These are phyloP conservation scores for Takifugu rubripes DNA, from an alignment of 2,797 vertebrate genomes.

Conservation along the genomic window DNA sequence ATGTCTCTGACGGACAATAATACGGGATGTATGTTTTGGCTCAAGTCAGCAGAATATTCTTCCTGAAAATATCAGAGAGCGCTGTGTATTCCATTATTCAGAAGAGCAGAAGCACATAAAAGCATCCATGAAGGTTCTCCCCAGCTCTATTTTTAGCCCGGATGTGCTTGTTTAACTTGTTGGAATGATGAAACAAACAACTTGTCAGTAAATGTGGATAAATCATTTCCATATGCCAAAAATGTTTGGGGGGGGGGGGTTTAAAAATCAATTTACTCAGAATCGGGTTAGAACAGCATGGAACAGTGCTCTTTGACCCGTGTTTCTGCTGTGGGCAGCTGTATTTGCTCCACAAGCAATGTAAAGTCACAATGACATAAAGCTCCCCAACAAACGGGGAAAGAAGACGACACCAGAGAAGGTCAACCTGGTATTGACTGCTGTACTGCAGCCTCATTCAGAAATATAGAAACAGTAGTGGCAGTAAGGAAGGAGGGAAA, in stretches of 20 bases:
- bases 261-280: too few species aligned
- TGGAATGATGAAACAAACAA: slow-evolving; percentile 54
- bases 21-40: background rate
- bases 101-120: slow-evolving; percentile 34
- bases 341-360: slow-evolving; percentile 31
- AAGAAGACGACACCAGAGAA: too few species aligned
- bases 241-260: slow-evolving; percentile 3
- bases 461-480: too few species aligned
- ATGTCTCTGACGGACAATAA: slow-evolving; percentile 28
- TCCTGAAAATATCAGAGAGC: background rate
- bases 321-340: too few species aligned
- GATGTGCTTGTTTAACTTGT: slow-evolving; percentile 53
- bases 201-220: slow-evolving; percentile 45
- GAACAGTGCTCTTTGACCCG: too few species aligned
- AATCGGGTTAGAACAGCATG: too few species aligned
- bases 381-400: too few species aligned
- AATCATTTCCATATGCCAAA: slow-evolving; percentile 65
- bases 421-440: too few species aligned
- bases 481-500: too few species aligned
- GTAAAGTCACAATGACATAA: background rate
- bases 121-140: slow-evolving; percentile 30
- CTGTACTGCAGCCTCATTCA: too few species aligned
- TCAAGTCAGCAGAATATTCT: too few species aligned
- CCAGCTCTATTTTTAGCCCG: slow-evolving; percentile 54
- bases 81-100: background rate